phyloP scores from a whole-genome alignment of 2,888 invertebrate genomes.

The Nymphalis c-album region DNA sequence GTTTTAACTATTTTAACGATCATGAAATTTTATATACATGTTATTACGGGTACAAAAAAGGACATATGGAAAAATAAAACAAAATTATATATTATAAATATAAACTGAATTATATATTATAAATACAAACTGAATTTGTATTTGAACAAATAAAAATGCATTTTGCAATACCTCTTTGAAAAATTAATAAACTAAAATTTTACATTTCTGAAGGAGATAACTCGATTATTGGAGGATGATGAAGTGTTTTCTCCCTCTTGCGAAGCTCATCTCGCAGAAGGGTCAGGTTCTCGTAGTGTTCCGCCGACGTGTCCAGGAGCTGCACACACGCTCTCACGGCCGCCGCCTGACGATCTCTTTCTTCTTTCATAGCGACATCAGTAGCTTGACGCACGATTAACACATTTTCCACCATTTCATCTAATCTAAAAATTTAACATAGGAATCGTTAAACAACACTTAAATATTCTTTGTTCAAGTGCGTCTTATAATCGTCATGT shows the following conservation, averaged over 20 bases:
- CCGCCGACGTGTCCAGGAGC: constrained; percentile 63
- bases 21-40: no score
- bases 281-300: constrained; percentile 69
- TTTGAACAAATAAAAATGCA: background rate
- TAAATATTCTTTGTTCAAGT: background rate
- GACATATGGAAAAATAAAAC: no score
- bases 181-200: background rate
- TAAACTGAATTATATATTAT: no score
- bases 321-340: constrained; percentile 60
- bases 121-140: no score
- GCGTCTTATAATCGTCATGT: no score
- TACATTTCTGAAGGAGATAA: constrained; percentile 46
- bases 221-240: constrained; percentile 62
- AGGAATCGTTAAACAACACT: background rate
- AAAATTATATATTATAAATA: no score
- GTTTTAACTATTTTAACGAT: no score
- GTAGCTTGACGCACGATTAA: constrained; percentile 60
- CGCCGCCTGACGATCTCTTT: constrained; percentile 57
- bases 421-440: constrained; percentile 50
- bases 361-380: constrained; percentile 58
- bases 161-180: background rate
- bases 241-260: constrained; percentile 46
- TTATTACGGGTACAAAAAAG: no score
- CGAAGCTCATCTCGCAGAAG: constrained; percentile 64
- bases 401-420: constrained; percentile 68